A percentile compares a stretch with the other conserved stretches of the same genome.
These are phyloP conservation scores for Salminus brasiliensis DNA, from an alignment of 2,113 vertebrate genomes.

Conservation along the genomic window DNA sequence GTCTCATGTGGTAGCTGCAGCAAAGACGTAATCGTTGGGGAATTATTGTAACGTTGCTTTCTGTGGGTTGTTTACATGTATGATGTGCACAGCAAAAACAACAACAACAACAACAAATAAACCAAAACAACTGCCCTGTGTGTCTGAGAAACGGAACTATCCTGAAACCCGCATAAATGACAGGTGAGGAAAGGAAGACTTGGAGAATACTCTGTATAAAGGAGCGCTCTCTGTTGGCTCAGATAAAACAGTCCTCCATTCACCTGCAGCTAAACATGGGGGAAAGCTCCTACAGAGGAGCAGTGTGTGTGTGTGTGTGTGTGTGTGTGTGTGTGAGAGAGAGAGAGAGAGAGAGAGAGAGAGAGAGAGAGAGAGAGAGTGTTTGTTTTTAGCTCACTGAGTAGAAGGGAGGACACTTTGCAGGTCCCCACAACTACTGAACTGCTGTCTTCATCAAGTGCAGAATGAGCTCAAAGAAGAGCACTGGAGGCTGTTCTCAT, in stretches of 20 bases:
- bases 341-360: too few species aligned
- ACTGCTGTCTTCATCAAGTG: too few species aligned
- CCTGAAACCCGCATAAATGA: conserved; percentile 2
- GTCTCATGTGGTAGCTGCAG: not conserved
- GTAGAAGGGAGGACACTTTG: too few species aligned
- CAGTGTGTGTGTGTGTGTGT: conserved; percentile 30
- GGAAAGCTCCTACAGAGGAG: conserved; percentile 35
- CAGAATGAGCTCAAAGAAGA: too few species aligned
- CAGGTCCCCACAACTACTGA: too few species aligned
- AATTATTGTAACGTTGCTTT: not conserved
- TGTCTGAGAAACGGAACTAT: too few species aligned
- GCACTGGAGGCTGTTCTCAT: too few species aligned
- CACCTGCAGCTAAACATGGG: conserved; percentile 8
- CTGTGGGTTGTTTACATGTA: not conserved
- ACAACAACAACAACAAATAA: not conserved
- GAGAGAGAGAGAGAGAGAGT: too few species aligned
- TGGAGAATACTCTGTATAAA: not conserved
- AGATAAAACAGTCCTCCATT: not conserved
- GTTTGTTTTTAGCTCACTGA: too few species aligned
- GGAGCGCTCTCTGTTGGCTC: not conserved
- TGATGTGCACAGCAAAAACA: not conserved
- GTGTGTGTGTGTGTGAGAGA: too few species aligned
- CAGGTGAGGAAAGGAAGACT: conserved; percentile 6
- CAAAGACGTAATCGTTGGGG: not conserved
- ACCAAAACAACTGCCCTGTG: not conserved